Base-by-base conservation (phyloP, 2,113 vertebrate genomes). In the Puffinus mauretanicus region DNA sequence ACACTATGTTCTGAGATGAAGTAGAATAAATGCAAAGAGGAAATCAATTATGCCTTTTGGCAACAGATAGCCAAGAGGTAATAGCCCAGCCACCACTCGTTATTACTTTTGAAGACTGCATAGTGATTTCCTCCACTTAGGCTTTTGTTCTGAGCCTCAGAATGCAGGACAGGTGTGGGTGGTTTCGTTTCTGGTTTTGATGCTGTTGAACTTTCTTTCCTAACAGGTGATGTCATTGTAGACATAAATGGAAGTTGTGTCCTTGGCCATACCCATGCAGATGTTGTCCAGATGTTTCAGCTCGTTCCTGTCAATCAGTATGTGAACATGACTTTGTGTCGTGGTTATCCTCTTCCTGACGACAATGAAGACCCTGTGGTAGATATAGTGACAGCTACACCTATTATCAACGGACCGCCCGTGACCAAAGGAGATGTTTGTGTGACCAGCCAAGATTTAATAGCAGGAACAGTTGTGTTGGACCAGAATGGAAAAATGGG, bases 211-310 rank as follows among this genome's bases (percentile, higher is more conserved):
- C 73, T 75, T 70, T 61, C n/a, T 94, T 96, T 97, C 90, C 90
- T 90, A 70, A 96, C 94, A 99, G 99, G 99, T 40, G 99, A 99
- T 10, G 99, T 99, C 64, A 99, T 99, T 16, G 99, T 99, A 82
- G 99, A 99, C 96, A 99, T 99, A 95, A 99, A 99, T 17, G 98
- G 99, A 69, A 97, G 90, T 6, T 99, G 99, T 73, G 99, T 99
- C 78, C 98, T 99, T 85, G 99, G 99, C 52, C 99, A 99, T 96
- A 99, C 99, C 51, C 99, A 99, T 49, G 99, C 99, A 61, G 99
- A 99, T 80, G 99, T 99, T 94, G 99, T 99, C 81, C 99, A 99
- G 98, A 99, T 99, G 99, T 99, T 99, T 97, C 99, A 99, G 87
- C 98, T 99, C 69, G 99, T 99, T 86, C 98, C 99, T 2, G 95